Base-by-base conservation (phyloP, 1,140 invertebrate species). In the Anastatus disparis region DNA sequence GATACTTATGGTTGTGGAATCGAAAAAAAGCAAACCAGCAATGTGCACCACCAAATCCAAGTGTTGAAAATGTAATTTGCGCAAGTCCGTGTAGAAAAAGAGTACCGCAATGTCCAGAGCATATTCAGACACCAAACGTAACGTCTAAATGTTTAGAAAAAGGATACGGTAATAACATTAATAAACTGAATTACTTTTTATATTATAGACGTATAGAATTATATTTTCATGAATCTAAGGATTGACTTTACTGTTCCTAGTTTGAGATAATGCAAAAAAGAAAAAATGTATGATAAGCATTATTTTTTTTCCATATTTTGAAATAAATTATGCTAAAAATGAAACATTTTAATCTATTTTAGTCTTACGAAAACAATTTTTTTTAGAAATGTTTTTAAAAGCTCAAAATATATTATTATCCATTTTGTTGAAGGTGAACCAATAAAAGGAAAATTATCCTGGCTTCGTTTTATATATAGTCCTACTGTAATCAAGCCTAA, bases 61-160 rank as follows among this genome's bases (percentile, higher is more conserved):
- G 31, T 10, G 31, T 6, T 35, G 10, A 4, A 10, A 35, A 35
- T 35, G 31, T 35, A 10, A 4, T 4, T 35, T 35, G 10, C 31
- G 31, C 31, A 10, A 40, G n/a, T 38, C 10, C 29, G 24, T 64
- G 31, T 17, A 48, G 29, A 26, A 53, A 12, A 13, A 26, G 29
- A n/a, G 0, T 68, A 7, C 65, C 65, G 1, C 17, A 35, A 6
- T 69, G 55, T 24, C 67, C 67, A 8, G 20, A 62, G 24, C 7
- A 20, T 7, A 50, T 68, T 2, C n/a, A n/a, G 26, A 7, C 27
- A 72, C 10, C 53, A 10, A n/a, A 52, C 12, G 44, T 31, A 17
- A 31, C 73, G 10, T 75, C 75, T 0, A 75, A 64, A 26, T 65
- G 72, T 29, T 53, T 52, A 0, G 56, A 76, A 17, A 22, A 27